Conservation (phyloP, 2,797 vertebrate species). For the Sebastolobus alascanus region DNA sequence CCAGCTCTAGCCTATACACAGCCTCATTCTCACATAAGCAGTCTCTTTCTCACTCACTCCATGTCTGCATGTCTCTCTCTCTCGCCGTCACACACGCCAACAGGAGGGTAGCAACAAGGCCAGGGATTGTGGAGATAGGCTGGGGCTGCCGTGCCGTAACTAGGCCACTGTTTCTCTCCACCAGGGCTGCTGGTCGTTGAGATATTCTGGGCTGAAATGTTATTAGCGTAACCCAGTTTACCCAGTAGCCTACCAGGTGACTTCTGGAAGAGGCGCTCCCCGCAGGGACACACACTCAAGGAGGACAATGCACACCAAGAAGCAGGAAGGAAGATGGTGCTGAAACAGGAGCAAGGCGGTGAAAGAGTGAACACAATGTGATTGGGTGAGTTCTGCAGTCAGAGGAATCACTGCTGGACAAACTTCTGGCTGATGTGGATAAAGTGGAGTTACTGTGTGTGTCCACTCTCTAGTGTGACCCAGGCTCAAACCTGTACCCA, state of each 20-base stretch:
- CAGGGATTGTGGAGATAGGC: conserved; percentile 60
- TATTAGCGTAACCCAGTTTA: conserved; percentile 86
- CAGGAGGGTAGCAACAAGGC: conserved; percentile 61
- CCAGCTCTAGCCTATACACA: conserved; percentile 74
- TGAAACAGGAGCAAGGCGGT: conserved; percentile 36
- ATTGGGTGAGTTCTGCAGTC: conserved; percentile 8
- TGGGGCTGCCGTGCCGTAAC: conserved; percentile 58
- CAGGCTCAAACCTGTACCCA: conserved; percentile 52
- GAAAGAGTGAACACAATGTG: conserved; percentile 6
- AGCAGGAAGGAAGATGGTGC: conserved; percentile 22
- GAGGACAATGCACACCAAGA: conserved; percentile 59
- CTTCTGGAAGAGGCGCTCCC: conserved; percentile 69
- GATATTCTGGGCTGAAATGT: conserved; percentile 80
- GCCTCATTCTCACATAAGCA: conserved; percentile 74
- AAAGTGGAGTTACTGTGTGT: not conserved
- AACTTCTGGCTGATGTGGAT: conserved; percentile 12
- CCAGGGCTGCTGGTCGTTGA: conserved; percentile 56
- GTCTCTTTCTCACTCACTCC: conserved; percentile 63
- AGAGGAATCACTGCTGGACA: conserved; percentile 4
- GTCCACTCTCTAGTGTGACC: conserved; percentile 34
- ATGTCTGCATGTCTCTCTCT: conserved; percentile 56
- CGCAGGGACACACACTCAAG: conserved; percentile 67
- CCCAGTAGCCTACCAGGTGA: conserved; percentile 77
- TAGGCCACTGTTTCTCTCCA: conserved; percentile 71
- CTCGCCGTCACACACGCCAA: conserved; percentile 56